Conservation (phyloP, 1,140 invertebrate species). For the Proales similis region DNA sequence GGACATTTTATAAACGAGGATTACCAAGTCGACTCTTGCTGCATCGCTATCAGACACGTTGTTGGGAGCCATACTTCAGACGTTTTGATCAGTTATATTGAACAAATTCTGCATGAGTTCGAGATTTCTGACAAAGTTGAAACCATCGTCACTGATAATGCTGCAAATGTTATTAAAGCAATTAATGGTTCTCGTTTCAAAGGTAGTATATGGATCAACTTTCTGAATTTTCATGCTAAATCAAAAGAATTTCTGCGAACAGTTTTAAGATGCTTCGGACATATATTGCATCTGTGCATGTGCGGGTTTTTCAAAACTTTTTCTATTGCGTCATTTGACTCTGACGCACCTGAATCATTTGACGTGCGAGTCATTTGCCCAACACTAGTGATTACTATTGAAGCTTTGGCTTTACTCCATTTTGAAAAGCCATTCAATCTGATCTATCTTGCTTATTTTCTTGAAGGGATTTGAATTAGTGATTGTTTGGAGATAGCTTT, state of each 20-base stretch:
- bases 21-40: neutral
- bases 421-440: no score
- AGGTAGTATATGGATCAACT: no score
- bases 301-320: neutral
- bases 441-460: no score
- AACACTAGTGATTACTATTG: no score
- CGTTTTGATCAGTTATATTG: neutral
- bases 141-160: conserved; percentile 9
- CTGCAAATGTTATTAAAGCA: conserved; percentile 1
- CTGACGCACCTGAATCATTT: no score
- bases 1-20: conserved; percentile 19
- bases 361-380: no score
- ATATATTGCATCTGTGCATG: conserved; percentile 10
- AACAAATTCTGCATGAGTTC: conserved; percentile 3
- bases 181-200: neutral
- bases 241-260: no score
- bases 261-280: neutral
- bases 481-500: no score
- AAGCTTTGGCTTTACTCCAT: no score
- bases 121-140: neutral
- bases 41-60: neutral
- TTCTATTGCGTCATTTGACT: no score
- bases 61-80: neutral
- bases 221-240: no score
- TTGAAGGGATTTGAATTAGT: no score